A percentile compares a stretch with the other conserved stretches of the same genome.
Conservation (phyloP, 2,113 vertebrate species). For the Podarcis raffonei region DNA sequence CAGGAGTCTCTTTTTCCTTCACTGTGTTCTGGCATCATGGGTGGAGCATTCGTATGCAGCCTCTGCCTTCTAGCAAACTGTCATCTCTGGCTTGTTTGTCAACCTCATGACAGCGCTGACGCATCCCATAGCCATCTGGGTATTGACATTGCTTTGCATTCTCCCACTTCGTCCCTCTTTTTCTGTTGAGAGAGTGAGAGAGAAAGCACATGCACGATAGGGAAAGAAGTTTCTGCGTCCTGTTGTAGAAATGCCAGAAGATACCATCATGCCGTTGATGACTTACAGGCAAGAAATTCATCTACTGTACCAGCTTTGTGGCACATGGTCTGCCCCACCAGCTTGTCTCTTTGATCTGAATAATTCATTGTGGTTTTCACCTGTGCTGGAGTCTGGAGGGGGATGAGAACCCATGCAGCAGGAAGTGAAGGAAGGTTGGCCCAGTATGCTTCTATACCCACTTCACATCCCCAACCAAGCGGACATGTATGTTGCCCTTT, state of each 20-base stretch:
- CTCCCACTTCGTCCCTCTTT: not conserved
- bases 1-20: not conserved
- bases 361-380: slow-evolving; percentile 56
- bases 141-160: slow-evolving; percentile 49
- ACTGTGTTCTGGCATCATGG: not conserved
- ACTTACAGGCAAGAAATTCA: slow-evolving; percentile 51
- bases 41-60: not conserved
- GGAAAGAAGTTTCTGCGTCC: not conserved
- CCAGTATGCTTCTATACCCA: no score
- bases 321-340: slow-evolving; percentile 25
- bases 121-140: slow-evolving; percentile 49
- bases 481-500: no score
- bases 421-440: not conserved
- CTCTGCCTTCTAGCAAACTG: slow-evolving; percentile 14
- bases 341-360: slow-evolving; percentile 43
- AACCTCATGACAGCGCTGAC: slow-evolving; percentile 45
- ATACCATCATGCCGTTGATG: slow-evolving; percentile 37
- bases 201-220: not conserved
- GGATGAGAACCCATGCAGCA: not conserved
- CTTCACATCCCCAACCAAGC: no score
- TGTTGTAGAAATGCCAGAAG: slow-evolving; percentile 41
- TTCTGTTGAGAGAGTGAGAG: not conserved
- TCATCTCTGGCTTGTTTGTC: not conserved
- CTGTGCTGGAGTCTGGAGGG: not conserved
- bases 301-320: slow-evolving; percentile 38